Base-by-base conservation (phyloP, 53 echinoderm and acorn worm species). In the Luidia sarsii region DNA sequence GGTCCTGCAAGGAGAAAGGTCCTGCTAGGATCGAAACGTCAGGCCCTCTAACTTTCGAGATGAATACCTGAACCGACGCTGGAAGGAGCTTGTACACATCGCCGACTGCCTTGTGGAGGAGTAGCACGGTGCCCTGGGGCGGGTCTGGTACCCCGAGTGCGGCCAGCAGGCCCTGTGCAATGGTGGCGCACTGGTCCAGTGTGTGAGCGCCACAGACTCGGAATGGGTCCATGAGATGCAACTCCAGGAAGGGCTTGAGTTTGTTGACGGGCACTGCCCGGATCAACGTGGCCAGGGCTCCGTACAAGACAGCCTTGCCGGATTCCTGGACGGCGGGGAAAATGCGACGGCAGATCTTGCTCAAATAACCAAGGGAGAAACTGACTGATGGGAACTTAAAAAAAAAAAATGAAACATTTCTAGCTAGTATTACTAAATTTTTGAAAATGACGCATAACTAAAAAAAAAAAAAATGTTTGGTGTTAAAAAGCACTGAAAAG, bases 101-200 rank as follows among this genome's bases (percentile, higher is more conserved):
- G 28, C 82, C 59, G 30, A 89, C 86, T 33, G 77, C 63, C 43
- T 89, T 34, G 41, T 86, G 69, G 30, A 92, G 57, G 25, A 89
- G 38, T 7, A 48, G 33, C 19, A 82, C 79, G 14, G 65, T 70
- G 2, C 87, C 89, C 16, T 83, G 93, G 16, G 93, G 83, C 28
- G 87, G 89, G 37, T 92, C 93, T 10, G 80, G 50, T 19, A 89
- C 50, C 83, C 29, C 32, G 13, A 92, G 62, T 1, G 93, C 82
- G 11, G 51, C 80, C 45, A 89, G 53, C 20, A 92, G 80, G 14
- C 93, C 80, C 37, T 39, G 64, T 6, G 89, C 68, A 36, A 86
- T 71, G 38, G 61, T 23, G 31, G 27, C 51, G 20, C 84, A 80
- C 25, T 79, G 77, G 60, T n/a, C 24, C 16, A 33, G 11, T 14